These are phyloP conservation scores for Drymodes brunneopygia DNA, from an alignment of 2,113 vertebrate species.

Conservation along the genomic window DNA sequence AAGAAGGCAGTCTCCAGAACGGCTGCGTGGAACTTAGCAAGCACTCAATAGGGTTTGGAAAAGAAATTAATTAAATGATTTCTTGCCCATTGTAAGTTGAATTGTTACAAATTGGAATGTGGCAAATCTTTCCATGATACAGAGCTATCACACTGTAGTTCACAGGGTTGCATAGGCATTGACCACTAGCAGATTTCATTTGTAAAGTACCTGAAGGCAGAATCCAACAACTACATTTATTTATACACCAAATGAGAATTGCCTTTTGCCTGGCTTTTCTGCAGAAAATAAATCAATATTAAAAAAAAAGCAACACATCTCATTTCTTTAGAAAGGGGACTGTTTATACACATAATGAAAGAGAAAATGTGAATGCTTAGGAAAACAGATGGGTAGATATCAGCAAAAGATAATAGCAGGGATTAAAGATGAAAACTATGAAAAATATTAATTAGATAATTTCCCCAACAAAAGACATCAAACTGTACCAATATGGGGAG, in stretches of 20 bases:
- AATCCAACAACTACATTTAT: background rate
- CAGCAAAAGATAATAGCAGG: background rate
- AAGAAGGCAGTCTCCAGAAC: background rate
- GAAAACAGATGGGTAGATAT: conserved; percentile 19
- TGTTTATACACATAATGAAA: background rate
- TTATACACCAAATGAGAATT: background rate
- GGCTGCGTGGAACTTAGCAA: background rate
- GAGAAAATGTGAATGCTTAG: background rate
- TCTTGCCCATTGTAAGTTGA: background rate
- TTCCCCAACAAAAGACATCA: conserved; percentile 26
- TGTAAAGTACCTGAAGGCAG: background rate
- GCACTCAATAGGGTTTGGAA: background rate
- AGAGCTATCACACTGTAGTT: background rate
- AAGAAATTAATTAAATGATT: background rate
- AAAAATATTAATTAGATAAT: conserved; percentile 44
- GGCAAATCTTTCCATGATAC: background rate
- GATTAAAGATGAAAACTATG: conserved; percentile 29
- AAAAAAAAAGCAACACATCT: background rate
- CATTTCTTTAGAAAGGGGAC: background rate
- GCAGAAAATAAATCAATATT: background rate
- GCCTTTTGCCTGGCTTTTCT: background rate
- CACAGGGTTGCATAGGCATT: background rate
- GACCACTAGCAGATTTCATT: background rate
- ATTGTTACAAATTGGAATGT: background rate
- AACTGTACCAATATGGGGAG: background rate